Conservation (phyloP, 2,797 vertebrate species). For the Bothrops alternatus region DNA sequence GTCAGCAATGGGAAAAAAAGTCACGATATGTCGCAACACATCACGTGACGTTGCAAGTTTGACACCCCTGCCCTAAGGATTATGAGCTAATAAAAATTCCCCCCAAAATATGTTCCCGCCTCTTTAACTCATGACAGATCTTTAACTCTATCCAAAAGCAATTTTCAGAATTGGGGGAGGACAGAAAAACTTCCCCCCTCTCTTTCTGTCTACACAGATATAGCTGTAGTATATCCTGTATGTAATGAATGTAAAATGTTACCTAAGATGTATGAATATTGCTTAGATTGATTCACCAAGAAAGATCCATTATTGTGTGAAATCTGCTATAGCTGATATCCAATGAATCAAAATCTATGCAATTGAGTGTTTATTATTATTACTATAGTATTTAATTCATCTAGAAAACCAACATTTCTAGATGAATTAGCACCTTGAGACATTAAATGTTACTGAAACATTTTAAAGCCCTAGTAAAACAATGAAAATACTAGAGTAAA, state of each 20-base stretch:
- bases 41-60: too few species aligned
- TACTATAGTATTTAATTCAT: not conserved
- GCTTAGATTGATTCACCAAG: not conserved
- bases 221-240: not conserved
- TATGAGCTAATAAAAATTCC: not conserved
- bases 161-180: not conserved
- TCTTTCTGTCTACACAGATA: not conserved
- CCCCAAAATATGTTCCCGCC: not conserved
- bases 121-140: not conserved
- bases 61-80: too few species aligned
- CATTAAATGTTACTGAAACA: not conserved
- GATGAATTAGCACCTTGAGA: not conserved
- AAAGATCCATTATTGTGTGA: not conserved
- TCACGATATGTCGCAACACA: too few species aligned
- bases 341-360: not conserved
- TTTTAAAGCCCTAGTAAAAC: not conserved
- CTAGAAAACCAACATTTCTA: not conserved
- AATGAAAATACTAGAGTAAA: not conserved
- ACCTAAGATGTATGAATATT: not conserved
- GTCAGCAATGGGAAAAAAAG: too few species aligned
- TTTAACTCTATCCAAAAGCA: not conserved
- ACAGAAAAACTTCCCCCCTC: not conserved
- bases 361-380: not conserved
- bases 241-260: not conserved
- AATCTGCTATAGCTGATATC: not conserved